Percentiles rank a stretch among this genome's conserved stretches.
Conservation (phyloP, 2,113 vertebrate species). For the Oryzias curvinotus region DNA sequence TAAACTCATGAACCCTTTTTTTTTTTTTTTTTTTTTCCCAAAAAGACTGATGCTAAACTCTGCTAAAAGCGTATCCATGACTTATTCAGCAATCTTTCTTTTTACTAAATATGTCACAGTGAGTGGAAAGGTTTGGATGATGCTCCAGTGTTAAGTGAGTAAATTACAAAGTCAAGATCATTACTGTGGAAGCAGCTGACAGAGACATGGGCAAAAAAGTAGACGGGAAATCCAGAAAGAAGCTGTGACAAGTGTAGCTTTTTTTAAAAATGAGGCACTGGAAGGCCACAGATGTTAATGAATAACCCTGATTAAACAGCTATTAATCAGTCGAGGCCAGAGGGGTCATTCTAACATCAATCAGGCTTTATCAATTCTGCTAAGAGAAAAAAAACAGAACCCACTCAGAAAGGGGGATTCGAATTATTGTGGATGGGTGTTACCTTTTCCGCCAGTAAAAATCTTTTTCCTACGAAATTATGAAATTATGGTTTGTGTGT, state of each 20-base stretch:
- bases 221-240: slow-evolving; percentile 1
- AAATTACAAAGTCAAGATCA: slow-evolving; percentile 3
- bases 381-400: slow-evolving; percentile 19
- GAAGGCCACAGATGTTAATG: slow-evolving; percentile 55
- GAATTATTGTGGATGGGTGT: not conserved
- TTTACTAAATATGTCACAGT: not conserved
- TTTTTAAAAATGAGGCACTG: slow-evolving; percentile 50
- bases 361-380: slow-evolving; percentile 33
- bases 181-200: not conserved
- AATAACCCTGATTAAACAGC: slow-evolving; percentile 63
- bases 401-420: not conserved
- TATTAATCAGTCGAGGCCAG: slow-evolving; percentile 60
- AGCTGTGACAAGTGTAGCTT: slow-evolving; percentile 33
- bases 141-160: not conserved
- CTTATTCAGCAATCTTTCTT: not conserved
- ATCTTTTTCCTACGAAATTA: not conserved
- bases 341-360: slow-evolving; percentile 35
- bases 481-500: not conserved
- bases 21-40: no score
- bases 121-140: not conserved
- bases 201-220: slow-evolving; percentile 5
- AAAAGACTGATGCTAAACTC: no score
- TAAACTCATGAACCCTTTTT: no score
- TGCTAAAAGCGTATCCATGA: no score
- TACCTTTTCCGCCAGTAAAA: not conserved